Percentiles rank a stretch among this genome's conserved stretches.
phyloP scores from a whole-genome alignment of 1,140 invertebrate species.

The Scylla paramamosain region DNA sequence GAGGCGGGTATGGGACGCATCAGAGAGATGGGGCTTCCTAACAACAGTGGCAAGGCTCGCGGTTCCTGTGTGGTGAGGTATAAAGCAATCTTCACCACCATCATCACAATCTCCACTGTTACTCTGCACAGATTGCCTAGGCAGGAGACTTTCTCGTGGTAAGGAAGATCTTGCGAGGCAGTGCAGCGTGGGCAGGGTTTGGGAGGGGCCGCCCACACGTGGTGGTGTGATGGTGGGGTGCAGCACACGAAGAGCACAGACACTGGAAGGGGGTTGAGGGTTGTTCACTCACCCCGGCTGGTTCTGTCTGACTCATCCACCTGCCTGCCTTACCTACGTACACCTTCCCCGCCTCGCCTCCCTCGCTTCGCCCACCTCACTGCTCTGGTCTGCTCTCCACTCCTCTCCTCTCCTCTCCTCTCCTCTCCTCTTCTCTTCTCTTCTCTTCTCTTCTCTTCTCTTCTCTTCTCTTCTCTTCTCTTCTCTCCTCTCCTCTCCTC shows the following conservation, averaged over 20 bases:
- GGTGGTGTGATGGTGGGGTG: neutral
- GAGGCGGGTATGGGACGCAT: neutral
- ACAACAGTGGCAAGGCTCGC: too few relatives aligned
- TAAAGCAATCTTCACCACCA: too few relatives aligned
- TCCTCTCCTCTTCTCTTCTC: too few relatives aligned
- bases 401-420: too few relatives aligned
- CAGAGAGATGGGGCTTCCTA: too few relatives aligned
- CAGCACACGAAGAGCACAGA: neutral
- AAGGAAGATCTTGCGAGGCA: neutral
- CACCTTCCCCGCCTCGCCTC: too few relatives aligned
- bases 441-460: too few relatives aligned
- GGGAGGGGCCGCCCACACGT: neutral
- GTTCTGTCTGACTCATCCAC: neutral
- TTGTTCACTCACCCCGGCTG: conserved; percentile 17
- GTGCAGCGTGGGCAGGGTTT: neutral
- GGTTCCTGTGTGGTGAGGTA: too few relatives aligned
- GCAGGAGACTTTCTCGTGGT: neutral
- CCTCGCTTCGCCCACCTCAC: too few relatives aligned
- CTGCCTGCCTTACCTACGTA: neutral
- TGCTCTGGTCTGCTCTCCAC: too few relatives aligned
- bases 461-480: too few relatives aligned
- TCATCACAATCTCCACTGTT: neutral
- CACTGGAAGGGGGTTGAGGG: neutral
- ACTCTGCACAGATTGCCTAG: neutral
- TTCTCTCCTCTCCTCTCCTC: too few relatives aligned